Evolutionary conservation across 2,113 vertebrate species (phyloP).

Genomic region (Montifringilla adamsi): DNA sequence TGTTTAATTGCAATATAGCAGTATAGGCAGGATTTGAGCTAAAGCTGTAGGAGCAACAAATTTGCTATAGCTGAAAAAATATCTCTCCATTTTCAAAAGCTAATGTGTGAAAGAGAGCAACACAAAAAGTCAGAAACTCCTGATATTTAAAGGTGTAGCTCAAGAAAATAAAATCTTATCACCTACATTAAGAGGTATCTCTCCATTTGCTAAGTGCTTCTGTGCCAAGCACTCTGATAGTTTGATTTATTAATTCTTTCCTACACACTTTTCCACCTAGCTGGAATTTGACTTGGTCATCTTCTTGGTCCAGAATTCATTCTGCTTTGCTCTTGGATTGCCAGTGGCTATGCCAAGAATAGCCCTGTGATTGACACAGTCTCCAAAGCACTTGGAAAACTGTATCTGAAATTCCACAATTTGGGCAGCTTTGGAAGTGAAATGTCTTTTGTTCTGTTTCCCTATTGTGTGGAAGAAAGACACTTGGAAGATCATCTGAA

Average conservation of each 20-base stretch:
- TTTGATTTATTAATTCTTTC: neutral
- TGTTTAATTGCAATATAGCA: neutral
- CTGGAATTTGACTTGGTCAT: neutral
- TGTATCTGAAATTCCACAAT: neutral
- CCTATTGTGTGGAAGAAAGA: neutral
- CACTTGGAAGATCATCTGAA: neutral
- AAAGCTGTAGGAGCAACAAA: neutral
- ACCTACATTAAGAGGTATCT: neutral
- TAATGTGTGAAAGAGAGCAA: neutral
- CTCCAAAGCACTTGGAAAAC: slow-evolving; percentile 2
- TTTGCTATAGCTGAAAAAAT: neutral
- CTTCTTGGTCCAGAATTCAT: slow-evolving; percentile 7
- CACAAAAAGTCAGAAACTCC: neutral
- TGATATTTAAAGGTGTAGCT: neutral
- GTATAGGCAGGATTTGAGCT: neutral
- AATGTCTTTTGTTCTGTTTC: neutral
- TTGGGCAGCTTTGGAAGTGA: neutral
- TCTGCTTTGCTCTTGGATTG: neutral
- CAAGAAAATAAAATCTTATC: neutral
- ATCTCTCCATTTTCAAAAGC: neutral
- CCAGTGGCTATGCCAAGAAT: slow-evolving; percentile 7
- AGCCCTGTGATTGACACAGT: neutral
- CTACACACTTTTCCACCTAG: neutral
- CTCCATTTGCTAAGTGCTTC: neutral
- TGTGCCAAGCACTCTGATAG: neutral